These are phyloP conservation scores for Myotis planiceps DNA, from an alignment of 2,797 vertebrate genomes.

Conservation along the genomic window DNA sequence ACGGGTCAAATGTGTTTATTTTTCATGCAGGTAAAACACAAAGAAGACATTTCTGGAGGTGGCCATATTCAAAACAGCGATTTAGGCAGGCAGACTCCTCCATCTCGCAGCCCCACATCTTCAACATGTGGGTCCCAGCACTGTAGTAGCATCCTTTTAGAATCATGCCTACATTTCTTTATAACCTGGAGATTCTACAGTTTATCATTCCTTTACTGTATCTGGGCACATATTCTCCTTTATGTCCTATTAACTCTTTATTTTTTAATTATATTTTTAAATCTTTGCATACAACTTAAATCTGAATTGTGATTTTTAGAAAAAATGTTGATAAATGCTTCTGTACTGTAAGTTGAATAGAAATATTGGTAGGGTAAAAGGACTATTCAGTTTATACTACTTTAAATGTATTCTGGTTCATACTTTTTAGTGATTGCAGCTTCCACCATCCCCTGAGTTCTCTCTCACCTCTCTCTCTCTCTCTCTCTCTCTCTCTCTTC, in stretches of 20 bases:
- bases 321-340: not conserved
- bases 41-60: not conserved
- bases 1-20: not conserved
- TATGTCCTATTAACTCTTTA: not conserved
- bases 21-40: not conserved
- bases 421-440: not conserved
- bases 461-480: no score
- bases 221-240: not conserved
- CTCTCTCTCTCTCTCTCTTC: not conserved
- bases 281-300: not conserved
- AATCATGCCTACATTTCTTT: not conserved
- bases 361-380: not conserved
- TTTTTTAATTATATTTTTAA: not conserved
- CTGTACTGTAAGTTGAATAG: not conserved
- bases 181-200: not conserved
- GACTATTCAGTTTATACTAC: not conserved
- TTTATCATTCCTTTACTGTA: not conserved
- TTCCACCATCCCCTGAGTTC: not conserved
- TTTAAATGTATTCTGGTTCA: not conserved
- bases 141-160: not conserved
- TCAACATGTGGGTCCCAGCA: fast-evolving
- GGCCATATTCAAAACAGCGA: not conserved
- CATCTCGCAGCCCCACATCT: not conserved
- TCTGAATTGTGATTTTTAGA: slow-evolving; percentile 14
- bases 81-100: not conserved